Conservation (phyloP, 2,888 invertebrate genomes). For the Meloe dianella region DNA sequence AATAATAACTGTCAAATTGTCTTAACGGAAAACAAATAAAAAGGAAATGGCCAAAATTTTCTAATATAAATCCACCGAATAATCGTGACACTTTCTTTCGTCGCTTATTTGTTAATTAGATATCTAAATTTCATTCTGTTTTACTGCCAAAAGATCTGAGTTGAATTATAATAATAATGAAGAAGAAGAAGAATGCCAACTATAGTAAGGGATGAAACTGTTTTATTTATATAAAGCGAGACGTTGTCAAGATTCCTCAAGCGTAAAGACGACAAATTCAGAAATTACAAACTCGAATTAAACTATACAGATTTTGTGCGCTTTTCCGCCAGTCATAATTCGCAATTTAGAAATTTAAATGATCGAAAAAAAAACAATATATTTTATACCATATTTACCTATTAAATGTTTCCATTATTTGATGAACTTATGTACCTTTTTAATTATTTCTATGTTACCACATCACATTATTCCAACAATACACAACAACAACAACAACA, state of each 20-base stretch:
- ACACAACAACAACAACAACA: not conserved
- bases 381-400: too few relatives aligned
- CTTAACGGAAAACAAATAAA: not conserved
- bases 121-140: not conserved
- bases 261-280: conserved; percentile 52
- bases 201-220: not conserved
- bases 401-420: conserved; percentile 13
- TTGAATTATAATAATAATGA: not conserved
- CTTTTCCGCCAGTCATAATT: not conserved
- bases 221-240: not conserved
- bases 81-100: not conserved
- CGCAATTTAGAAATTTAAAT: not conserved
- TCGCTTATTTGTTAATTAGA: not conserved
- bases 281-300: conserved; percentile 53
- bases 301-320: conserved; percentile 44
- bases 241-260: not conserved
- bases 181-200: not conserved
- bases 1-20: not conserved
- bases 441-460: not conserved
- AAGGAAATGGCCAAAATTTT: not conserved
- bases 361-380: conserved; percentile 35
- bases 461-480: not conserved
- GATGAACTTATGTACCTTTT: not conserved
- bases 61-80: not conserved
- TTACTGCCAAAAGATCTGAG: not conserved